phyloP scores from a whole-genome alignment of 2,797 vertebrate species.

The Caiman crocodilus region DNA sequence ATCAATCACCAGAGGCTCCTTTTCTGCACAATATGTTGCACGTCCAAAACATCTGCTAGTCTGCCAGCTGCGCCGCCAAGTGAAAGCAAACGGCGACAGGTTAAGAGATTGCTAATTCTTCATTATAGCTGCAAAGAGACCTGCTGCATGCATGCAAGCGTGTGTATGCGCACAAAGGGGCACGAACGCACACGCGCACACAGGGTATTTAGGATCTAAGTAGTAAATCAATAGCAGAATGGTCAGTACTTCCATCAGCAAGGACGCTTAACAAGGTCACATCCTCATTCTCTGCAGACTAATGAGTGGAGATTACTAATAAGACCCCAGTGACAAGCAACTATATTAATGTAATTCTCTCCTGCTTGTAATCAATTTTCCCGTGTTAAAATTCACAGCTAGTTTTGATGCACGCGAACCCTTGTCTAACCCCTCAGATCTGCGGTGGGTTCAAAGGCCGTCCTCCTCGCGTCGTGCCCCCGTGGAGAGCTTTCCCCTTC shows the following conservation, averaged over 20 bases:
- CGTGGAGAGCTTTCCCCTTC: fast-evolving
- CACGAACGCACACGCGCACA: fast-evolving
- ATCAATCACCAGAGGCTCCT: background rate
- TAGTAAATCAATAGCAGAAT: constrained; percentile 19
- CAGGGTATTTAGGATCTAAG: background rate
- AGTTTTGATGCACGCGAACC: background rate
- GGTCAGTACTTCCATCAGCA: constrained; percentile 19
- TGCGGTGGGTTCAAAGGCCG: background rate
- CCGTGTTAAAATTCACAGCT: background rate
- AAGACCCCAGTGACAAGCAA: constrained; percentile 63
- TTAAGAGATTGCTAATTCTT: background rate
- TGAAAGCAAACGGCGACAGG: fast-evolving
- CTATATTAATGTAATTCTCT: constrained; percentile 66
- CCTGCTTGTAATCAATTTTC: constrained; percentile 53
- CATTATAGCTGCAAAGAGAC: background rate
- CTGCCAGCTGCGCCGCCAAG: background rate
- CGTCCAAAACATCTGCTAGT: fast-evolving
- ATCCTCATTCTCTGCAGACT: constrained; percentile 47
- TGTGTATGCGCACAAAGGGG: background rate
- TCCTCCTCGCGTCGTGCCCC: fast-evolving
- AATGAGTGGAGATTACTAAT: constrained; percentile 64
- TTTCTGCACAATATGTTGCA: fast-evolving
- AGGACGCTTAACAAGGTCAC: constrained; percentile 60
- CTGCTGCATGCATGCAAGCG: fast-evolving
- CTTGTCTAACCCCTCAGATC: fast-evolving